phyloP scores from a whole-genome alignment of 2,113 vertebrate species.

The Entomyzon cyanotis region DNA sequence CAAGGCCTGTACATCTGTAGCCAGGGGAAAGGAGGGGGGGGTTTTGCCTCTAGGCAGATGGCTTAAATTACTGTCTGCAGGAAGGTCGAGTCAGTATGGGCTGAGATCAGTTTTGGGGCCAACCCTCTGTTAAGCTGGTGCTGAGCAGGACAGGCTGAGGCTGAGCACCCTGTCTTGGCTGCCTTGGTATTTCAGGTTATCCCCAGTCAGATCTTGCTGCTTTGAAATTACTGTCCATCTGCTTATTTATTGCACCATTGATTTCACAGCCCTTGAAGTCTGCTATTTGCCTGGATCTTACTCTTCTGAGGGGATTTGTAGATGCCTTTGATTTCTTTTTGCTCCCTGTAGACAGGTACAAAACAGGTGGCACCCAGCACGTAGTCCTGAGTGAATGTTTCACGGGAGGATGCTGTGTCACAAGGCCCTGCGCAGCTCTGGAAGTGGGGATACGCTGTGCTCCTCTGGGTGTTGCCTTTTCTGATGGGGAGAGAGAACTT shows the following conservation, averaged over 20 bases:
- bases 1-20: not conserved
- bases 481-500: not conserved
- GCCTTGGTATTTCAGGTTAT: not conserved
- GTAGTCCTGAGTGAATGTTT: not conserved
- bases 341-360: not conserved
- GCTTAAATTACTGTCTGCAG: not conserved
- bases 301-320: not conserved
- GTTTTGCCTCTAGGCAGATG: not conserved
- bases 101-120: not conserved
- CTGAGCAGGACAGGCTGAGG: not conserved
- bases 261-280: not conserved
- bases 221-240: not conserved
- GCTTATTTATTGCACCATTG: rapidly evolving
- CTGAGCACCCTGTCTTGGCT: not conserved
- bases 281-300: not conserved
- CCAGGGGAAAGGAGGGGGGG: rapidly evolving
- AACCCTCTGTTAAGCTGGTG: not conserved
- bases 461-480: not conserved
- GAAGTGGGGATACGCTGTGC: not conserved
- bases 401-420: not conserved
- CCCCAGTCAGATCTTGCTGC: not conserved
- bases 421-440: not conserved
- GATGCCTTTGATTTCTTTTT: not conserved
- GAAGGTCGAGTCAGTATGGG: not conserved
- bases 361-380: not conserved